Evolutionary conservation across 2,888 invertebrate species (phyloP).

Genomic region (Chironomus tentans): DNA sequence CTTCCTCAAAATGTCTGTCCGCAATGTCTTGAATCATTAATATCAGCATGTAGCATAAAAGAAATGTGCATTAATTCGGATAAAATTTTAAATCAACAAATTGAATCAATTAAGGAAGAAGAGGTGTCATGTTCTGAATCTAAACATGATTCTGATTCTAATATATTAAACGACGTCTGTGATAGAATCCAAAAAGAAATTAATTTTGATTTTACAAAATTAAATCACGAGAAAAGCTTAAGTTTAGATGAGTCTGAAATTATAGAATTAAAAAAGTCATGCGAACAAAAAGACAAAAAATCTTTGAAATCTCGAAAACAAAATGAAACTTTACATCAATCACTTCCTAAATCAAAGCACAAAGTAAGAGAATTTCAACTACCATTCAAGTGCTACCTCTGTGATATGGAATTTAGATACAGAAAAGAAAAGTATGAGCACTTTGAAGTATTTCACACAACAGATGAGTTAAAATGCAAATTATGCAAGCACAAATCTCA

Average conservation of each 20-base stretch:
- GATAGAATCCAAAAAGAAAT: no score
- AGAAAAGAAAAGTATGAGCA: conserved; percentile 13
- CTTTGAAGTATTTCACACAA: not conserved
- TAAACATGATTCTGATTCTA: not conserved
- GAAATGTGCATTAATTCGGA: conserved; percentile 11
- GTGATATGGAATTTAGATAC: not conserved
- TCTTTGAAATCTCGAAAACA: not conserved
- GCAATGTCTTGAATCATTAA: not conserved
- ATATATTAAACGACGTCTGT: not conserved
- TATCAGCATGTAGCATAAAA: not conserved
- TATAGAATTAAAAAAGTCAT: no score
- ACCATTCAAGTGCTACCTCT: conserved; percentile 14
- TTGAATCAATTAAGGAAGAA: not conserved
- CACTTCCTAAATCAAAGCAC: no score
- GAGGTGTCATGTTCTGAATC: no score
- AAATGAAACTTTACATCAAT: not conserved
- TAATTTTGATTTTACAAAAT: no score
- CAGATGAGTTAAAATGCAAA: not conserved
- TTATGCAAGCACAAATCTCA: conserved; percentile 5
- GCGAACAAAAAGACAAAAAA: no score
- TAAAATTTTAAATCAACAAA: not conserved
- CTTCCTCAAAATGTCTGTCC: conserved; percentile 1
- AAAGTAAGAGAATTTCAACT: not conserved
- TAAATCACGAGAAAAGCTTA: not conserved
- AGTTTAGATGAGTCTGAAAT: not conserved